Conservation (phyloP, 2,888 invertebrate species). For the Sinelater perroti region DNA sequence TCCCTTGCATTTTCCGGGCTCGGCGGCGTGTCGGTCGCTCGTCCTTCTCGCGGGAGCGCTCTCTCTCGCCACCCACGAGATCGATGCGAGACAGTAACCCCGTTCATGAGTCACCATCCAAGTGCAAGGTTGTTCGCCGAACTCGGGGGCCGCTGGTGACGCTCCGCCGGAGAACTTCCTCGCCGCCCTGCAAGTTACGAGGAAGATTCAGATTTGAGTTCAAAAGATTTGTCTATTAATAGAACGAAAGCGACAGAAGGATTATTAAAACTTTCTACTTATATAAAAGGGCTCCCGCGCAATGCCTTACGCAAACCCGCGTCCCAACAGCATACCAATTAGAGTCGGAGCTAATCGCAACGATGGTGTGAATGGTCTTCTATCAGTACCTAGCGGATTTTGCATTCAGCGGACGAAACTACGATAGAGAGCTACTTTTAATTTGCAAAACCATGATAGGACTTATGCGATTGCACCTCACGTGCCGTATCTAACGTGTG, state of each 20-base stretch:
- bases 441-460: background rate
- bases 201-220: too few relatives aligned
- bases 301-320: too few relatives aligned
- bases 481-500: background rate
- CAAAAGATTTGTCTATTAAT: too few relatives aligned
- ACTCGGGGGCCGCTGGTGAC: slow-evolving; percentile 38
- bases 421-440: slow-evolving; percentile 1
- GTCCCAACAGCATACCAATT: too few relatives aligned
- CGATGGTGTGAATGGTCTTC: too few relatives aligned
- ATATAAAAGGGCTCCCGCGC: too few relatives aligned
- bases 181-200: too few relatives aligned
- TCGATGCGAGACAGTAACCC: slow-evolving; percentile 57
- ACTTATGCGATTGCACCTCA: background rate
- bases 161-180: background rate
- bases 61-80: slow-evolving; percentile 46
- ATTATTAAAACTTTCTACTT: too few relatives aligned
- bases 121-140: slow-evolving; percentile 42
- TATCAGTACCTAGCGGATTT: too few relatives aligned
- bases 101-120: slow-evolving; percentile 55
- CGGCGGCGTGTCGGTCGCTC: background rate
- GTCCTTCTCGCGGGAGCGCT: slow-evolving; percentile 61
- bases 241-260: too few relatives aligned
- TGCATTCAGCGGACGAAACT: too few relatives aligned
- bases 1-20: slow-evolving; percentile 12
- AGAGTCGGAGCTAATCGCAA: too few relatives aligned